phyloP scores from a whole-genome alignment of 2,113 vertebrate genomes.

The Panthera leo region DNA sequence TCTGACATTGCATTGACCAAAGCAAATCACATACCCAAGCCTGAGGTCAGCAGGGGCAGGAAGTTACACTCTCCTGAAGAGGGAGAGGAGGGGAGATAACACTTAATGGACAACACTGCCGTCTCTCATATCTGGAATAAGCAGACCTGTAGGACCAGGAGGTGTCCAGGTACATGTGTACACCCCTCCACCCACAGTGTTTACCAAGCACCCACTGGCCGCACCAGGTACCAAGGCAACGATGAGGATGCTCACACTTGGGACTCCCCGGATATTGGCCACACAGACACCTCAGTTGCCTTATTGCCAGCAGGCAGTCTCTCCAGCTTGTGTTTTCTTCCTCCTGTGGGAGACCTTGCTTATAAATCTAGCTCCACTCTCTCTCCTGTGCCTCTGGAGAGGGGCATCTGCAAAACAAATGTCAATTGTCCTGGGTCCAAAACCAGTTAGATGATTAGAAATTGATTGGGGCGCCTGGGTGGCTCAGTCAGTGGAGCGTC shows the following conservation, averaged over 20 bases:
- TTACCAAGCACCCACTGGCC: neutral
- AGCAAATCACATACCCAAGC: neutral
- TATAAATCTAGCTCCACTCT: neutral
- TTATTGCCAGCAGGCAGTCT: neutral
- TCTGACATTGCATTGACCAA: neutral
- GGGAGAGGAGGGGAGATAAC: too few species aligned
- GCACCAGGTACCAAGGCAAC: neutral
- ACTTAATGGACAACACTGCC: neutral
- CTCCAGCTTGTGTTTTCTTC: neutral
- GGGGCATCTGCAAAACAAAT: neutral
- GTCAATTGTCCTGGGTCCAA: neutral
- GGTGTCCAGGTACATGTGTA: neutral
- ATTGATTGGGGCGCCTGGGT: too few species aligned
- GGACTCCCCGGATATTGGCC: neutral
- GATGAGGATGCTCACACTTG: fast-evolving
- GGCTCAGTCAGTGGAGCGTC: too few species aligned
- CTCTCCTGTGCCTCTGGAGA: neutral
- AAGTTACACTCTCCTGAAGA: neutral
- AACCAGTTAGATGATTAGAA: neutral
- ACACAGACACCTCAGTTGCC: neutral
- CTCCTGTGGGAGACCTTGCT: neutral
- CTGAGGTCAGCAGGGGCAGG: neutral
- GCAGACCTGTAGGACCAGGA: neutral
- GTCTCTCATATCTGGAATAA: neutral
- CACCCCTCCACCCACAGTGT: too few species aligned